Percentiles rank a stretch among this genome's conserved stretches.
Evolutionary conservation across 2,113 vertebrate genomes (phyloP).

Genomic region (Bubalus kerabau): DNA sequence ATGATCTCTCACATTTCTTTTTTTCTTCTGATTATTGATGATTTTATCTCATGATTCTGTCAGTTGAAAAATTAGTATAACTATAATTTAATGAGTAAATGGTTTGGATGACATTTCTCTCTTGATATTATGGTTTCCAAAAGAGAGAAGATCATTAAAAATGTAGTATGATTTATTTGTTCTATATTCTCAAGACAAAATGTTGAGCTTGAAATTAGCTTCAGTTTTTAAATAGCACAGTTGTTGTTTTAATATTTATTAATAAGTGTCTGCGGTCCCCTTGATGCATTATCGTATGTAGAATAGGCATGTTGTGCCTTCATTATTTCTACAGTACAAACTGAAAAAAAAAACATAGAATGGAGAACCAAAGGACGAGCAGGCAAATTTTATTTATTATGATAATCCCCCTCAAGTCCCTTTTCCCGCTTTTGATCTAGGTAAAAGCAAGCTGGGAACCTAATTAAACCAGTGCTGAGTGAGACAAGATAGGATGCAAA

Average conservation of each 20-base stretch:
- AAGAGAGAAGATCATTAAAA: constrained; percentile 1
- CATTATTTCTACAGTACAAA: constrained; percentile 52
- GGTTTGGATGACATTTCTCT: not conserved
- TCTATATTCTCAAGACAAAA: not conserved
- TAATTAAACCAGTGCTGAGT: constrained; percentile 65
- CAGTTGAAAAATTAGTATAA: constrained; percentile 10
- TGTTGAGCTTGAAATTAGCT: constrained; percentile 31
- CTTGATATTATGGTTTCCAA: not conserved
- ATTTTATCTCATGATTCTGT: not conserved
- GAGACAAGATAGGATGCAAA: not conserved
- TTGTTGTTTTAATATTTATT: constrained; percentile 37
- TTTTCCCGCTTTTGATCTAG: constrained; percentile 66
- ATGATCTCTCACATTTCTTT: not conserved
- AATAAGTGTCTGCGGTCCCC: not conserved
- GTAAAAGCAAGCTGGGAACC: constrained; percentile 71
- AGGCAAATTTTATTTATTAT: constrained; percentile 68
- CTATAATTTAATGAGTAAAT: not conserved
- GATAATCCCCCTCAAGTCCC: constrained; percentile 68
- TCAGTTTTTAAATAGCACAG: constrained; percentile 42
- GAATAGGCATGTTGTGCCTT: constrained; percentile 43
- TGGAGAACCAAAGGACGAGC: constrained; percentile 25
- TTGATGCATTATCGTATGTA: constrained; percentile 42
- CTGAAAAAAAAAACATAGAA: constrained; percentile 38
- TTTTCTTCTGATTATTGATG: constrained; percentile 15
- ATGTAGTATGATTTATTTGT: not conserved